phyloP scores from a whole-genome alignment of 2,113 vertebrate genomes.

The Carettochelys insculpta region DNA sequence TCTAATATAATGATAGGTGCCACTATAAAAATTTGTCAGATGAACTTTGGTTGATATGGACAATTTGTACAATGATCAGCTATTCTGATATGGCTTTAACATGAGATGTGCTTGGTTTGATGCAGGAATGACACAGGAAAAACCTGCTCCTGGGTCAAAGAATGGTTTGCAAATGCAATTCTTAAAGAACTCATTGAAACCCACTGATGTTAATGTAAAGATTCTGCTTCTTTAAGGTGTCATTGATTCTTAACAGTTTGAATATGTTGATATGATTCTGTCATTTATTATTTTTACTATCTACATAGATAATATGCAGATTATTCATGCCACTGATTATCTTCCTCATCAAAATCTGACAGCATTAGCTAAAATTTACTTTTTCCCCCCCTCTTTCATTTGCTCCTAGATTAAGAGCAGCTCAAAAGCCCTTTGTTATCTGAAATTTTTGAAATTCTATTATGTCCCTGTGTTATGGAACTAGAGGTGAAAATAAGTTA shows the following conservation, averaged over 20 bases:
- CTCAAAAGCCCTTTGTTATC: not conserved
- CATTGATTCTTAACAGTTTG: not conserved
- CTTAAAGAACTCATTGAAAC: not conserved
- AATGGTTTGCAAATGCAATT: not conserved
- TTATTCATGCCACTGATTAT: not conserved
- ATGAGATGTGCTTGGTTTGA: not conserved
- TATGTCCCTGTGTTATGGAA: not conserved
- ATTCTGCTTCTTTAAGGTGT: not conserved
- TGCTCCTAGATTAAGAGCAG: not conserved
- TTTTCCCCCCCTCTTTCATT: not conserved
- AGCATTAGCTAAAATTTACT: not conserved
- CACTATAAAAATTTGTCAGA: not conserved
- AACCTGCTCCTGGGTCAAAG: fast-evolving
- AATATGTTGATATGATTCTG: not conserved
- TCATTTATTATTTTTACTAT: not conserved
- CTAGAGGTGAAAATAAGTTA: slow-evolving; percentile 42
- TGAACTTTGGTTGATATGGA: not conserved
- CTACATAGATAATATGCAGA: not conserved
- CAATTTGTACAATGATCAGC: not conserved
- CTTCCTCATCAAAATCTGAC: not conserved
- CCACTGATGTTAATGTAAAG: not conserved
- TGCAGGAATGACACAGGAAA: not conserved
- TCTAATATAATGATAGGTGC: not conserved
- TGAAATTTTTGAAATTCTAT: not conserved
- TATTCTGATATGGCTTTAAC: not conserved